These are phyloP conservation scores for Macrostomum lignano DNA, from an alignment of 1,140 invertebrate species.

Conservation along the genomic window DNA sequence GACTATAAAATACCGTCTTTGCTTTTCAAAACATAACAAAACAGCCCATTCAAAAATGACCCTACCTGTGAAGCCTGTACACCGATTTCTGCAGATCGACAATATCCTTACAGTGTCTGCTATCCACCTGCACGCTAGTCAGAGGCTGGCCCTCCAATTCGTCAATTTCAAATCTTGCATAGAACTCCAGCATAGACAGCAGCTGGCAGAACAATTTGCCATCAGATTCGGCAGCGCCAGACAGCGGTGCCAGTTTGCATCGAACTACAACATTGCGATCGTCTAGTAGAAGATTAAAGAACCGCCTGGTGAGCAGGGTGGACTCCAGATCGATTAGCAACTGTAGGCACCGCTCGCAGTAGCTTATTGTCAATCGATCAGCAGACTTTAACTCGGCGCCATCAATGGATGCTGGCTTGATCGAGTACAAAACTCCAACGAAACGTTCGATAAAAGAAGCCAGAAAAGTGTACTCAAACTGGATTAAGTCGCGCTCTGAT, in stretches of 20 bases:
- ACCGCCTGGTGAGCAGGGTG: conserved; percentile 63
- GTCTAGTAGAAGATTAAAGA: conserved; percentile 81
- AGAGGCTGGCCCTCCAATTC: conserved; percentile 75
- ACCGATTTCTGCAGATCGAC: not conserved
- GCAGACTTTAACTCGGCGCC: conserved; percentile 36
- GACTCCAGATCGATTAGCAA: conserved; percentile 82
- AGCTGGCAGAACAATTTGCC: conserved; percentile 35
- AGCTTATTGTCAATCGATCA: no score
- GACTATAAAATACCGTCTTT: not conserved
- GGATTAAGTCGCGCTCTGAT: not conserved
- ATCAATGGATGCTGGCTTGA: conserved; percentile 28
- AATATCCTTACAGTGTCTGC: not conserved
- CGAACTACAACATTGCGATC: conserved; percentile 69
- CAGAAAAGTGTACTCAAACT: conserved; percentile 3
- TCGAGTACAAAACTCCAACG: conserved; percentile 6
- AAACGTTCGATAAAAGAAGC: conserved; percentile 1
- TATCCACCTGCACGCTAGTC: conserved; percentile 44
- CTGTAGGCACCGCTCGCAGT: conserved; percentile 81
- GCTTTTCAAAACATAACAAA: conserved; percentile 5
- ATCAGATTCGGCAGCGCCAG: not conserved
- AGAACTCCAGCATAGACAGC: conserved; percentile 77
- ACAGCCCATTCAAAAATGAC: no score
- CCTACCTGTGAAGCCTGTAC: not conserved
- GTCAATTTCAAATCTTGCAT: conserved; percentile 84
- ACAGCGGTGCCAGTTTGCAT: conserved; percentile 15